A percentile compares a stretch with the other conserved stretches of the same genome.
phyloP scores from a whole-genome alignment of 2,888 invertebrate genomes.

The Epirrhoe alternata region DNA sequence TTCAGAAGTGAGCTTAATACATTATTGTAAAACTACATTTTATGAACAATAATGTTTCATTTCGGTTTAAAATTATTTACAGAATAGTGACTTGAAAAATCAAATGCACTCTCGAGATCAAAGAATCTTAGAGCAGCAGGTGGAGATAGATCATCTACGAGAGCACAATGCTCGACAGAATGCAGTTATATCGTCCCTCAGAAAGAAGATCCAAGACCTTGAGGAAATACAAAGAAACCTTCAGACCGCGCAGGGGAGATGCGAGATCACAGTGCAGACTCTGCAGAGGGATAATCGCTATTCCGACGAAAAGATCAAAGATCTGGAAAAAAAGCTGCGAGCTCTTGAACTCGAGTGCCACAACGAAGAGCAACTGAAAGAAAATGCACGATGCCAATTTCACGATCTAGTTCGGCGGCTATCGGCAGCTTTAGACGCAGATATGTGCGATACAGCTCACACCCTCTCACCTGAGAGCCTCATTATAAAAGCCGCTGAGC shows the following conservation, averaged over 20 bases:
- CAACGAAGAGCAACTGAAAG: constrained; percentile 91
- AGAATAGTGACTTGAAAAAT: constrained; percentile 90
- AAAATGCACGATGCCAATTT: constrained; percentile 87
- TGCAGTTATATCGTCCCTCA: constrained; percentile 91
- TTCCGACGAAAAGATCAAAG: constrained; percentile 91
- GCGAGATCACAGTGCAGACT: constrained; percentile 90
- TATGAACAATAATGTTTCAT: background rate
- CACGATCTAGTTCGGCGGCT: constrained; percentile 90
- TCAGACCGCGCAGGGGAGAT: constrained; percentile 85
- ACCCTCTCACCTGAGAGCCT: constrained; percentile 88
- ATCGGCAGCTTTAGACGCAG: constrained; percentile 89
- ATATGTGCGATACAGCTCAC: constrained; percentile 88
- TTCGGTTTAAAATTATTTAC: constrained; percentile 45
- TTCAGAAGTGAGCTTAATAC: constrained; percentile 86
- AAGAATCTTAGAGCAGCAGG: constrained; percentile 90
- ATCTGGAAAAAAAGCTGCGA: constrained; percentile 90
- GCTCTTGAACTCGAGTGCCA: constrained; percentile 89
- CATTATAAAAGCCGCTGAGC: constrained; percentile 91
- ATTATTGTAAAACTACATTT: background rate
- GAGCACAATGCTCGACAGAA: constrained; percentile 94
- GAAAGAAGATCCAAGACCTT: constrained; percentile 91
- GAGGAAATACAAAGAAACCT: constrained; percentile 91
- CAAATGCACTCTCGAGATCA: constrained; percentile 89
- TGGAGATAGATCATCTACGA: constrained; percentile 91
- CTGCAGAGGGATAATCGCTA: constrained; percentile 89